phyloP scores from a whole-genome alignment of 2,888 invertebrate species.

The Holacanthella duospinosa region DNA sequence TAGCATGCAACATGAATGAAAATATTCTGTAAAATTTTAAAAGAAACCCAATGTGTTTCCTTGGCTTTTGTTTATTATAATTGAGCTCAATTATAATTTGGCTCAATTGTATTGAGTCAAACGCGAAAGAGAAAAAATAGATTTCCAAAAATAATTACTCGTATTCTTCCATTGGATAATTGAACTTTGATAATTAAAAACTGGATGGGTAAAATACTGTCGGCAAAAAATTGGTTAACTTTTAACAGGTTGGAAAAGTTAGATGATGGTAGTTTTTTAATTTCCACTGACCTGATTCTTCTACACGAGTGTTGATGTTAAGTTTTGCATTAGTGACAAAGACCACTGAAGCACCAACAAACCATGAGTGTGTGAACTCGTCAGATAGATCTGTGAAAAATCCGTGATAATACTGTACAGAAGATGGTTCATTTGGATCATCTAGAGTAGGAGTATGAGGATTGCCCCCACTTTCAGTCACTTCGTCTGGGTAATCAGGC shows the following conservation, averaged over 20 bases:
- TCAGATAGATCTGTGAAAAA: slow-evolving; percentile 1
- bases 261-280: background rate
- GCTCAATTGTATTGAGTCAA: no score
- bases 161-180: no score
- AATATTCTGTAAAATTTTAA: no score
- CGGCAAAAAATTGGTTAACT: no score
- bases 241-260: background rate
- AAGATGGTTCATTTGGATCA: background rate
- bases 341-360: background rate
- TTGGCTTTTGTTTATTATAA: no score
- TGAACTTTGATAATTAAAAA: no score
- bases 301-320: background rate
- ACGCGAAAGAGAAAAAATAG: no score
- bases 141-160: no score
- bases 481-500: background rate
- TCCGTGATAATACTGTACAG: background rate
- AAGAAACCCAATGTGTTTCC: no score
- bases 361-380: background rate
- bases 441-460: background rate
- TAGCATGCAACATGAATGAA: no score
- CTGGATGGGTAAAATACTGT: no score
- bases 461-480: background rate
- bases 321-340: slow-evolving; percentile 7
- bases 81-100: no score
- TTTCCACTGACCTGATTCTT: background rate